Conservation (phyloP, 2,888 invertebrate species). For the Rambutsinella grinnellia region DNA sequence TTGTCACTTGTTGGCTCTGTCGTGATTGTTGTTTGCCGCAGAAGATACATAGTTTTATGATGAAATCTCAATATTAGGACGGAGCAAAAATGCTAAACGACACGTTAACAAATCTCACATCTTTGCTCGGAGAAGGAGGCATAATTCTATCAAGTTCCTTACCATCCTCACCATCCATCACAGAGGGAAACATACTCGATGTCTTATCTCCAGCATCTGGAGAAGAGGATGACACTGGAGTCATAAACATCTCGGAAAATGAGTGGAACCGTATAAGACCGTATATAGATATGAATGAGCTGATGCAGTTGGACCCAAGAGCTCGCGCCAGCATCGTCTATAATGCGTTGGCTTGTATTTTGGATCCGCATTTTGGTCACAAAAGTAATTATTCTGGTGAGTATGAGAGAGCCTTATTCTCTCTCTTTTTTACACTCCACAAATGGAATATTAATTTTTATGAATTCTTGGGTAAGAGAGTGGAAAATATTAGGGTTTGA, state of each 20-base stretch:
- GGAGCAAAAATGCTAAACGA: too few relatives aligned
- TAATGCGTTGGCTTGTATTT: slow-evolving; percentile 39
- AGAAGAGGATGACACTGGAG: neutral
- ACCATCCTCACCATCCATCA: too few relatives aligned
- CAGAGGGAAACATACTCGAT: too few relatives aligned
- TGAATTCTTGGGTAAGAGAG: neutral
- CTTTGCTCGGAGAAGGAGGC: too few relatives aligned
- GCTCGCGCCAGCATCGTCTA: slow-evolving; percentile 14
- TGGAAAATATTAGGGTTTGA: too few relatives aligned
- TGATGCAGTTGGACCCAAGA: neutral
- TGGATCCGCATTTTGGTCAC: neutral
- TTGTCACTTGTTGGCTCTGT: too few relatives aligned
- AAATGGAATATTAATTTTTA: neutral
- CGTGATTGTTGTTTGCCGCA: too few relatives aligned
- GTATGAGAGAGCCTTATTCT: neutral
- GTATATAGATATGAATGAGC: slow-evolving; percentile 29
- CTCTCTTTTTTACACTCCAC: neutral
- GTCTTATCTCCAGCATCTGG: too few relatives aligned
- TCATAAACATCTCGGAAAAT: slow-evolving; percentile 21
- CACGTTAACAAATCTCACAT: too few relatives aligned
- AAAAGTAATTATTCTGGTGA: neutral
- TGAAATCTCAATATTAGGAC: too few relatives aligned
- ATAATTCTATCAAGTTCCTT: too few relatives aligned
- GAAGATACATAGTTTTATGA: too few relatives aligned
- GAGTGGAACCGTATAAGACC: slow-evolving; percentile 28